Base-by-base conservation (phyloP, 2,797 vertebrate genomes). In the Enteromius treurensis region DNA sequence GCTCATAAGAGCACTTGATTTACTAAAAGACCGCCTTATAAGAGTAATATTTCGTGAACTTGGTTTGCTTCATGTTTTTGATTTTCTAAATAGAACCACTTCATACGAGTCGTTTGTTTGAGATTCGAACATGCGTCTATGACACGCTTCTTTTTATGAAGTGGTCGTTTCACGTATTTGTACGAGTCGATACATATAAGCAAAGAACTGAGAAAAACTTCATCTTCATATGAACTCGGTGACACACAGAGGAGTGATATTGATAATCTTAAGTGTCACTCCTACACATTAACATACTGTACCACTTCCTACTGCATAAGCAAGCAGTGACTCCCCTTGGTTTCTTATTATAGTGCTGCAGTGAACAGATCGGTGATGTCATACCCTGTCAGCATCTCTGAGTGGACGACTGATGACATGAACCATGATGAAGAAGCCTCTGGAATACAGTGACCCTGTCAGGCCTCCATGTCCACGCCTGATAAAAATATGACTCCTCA, bases 371-470 rank as follows among this genome's bases (percentile, higher is more conserved):
- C 15, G 34, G 67, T 81, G 60, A 29, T 8, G 21, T 32, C 40
- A 74, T 65, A 34, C 26, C 49, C 32, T 10, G 15, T 45, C 73
- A 65, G 65, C 71, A 77, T 37, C 29, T 77, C 29, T 14, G 73
- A 80, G 37, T 74, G 81, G 37, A 78, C 14, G 13, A 15, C 40
- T 64, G 51, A 76, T 82, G 49, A 82, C 53, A 71, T 21, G 53
- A 67, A 7, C 64, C 26, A 49, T 32, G 10, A 17, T 17, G 29
- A 26, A 34, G 17, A 49, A 23, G 79, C 49, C 7, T 23, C n/a
- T 78, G 80, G 83, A 86, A 86, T 65, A 40, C 19, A 15, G 11
- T 78, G 71, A 32, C 17, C 67, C 70, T 55, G 58, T 84, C 81
- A 78, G 53, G 14, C 26, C 79, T 19, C 75, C 40, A 26, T 34